Evolutionary conservation across 92 coral and sea anemone species (phyloP).

Genomic region (Palythoa grandis): DNA sequence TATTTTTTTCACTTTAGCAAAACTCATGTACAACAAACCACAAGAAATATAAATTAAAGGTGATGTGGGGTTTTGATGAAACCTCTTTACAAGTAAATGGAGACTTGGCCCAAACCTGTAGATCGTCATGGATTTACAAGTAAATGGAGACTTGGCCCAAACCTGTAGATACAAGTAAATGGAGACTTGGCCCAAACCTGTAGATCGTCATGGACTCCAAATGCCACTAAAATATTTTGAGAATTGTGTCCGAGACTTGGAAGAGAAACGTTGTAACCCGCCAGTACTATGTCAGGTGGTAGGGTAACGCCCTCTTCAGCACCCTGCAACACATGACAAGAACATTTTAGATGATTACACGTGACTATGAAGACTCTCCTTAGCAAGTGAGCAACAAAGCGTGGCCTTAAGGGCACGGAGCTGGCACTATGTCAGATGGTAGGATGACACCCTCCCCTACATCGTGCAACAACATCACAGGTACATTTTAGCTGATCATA

Average conservation of each 20-base stretch:
- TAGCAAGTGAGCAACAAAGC: no score
- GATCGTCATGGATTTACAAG: constrained; percentile 75
- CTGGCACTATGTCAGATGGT: no score
- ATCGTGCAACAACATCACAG: no score
- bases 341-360: neutral
- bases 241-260: constrained; percentile 60
- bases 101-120: constrained; percentile 65
- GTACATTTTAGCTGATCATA: no score
- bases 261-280: constrained; percentile 70
- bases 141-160: neutral
- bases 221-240: constrained; percentile 69
- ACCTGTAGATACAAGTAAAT: constrained; percentile 62
- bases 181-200: constrained; percentile 59
- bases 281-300: constrained; percentile 68
- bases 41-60: no score
- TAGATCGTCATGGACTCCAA: constrained; percentile 85
- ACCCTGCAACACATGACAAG: constrained; percentile 23
- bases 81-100: neutral
- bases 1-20: no score
- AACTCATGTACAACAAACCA: no score
- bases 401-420: no score
- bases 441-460: no score
- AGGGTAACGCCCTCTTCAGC: constrained; percentile 39
- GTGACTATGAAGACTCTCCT: neutral
- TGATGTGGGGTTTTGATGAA: no score